These are phyloP conservation scores for Gymnoscelis rufifasciata DNA, from an alignment of 2,888 invertebrate genomes.

Conservation along the genomic window DNA sequence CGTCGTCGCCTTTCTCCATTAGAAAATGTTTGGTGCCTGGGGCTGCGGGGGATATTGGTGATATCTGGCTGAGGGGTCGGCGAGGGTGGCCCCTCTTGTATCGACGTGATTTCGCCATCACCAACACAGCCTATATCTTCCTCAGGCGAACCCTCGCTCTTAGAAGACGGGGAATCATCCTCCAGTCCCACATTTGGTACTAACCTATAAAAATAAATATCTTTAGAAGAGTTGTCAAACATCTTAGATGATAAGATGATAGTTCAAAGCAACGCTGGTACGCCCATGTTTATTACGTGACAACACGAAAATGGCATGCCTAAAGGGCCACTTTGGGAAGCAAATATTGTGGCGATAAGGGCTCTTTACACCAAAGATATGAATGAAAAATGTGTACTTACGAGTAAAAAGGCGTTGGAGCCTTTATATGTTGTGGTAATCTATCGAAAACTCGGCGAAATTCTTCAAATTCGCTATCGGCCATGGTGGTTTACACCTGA, in stretches of 20 bases:
- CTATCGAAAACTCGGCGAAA: constrained; percentile 92
- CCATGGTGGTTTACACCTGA: constrained; percentile 89
- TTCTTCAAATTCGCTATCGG: constrained; percentile 96
- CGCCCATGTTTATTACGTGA: constrained; percentile 34
- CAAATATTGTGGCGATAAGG: neutral
- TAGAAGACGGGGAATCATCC: constrained; percentile 89
- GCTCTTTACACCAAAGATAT: constrained; percentile 4
- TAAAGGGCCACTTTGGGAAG: constrained; percentile 15
- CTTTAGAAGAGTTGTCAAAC: constrained; percentile 1
- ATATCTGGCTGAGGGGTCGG: constrained; percentile 51
- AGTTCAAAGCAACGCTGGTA: constrained; percentile 4
- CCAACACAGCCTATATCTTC: constrained; percentile 80
- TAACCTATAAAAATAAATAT: constrained; percentile 75
- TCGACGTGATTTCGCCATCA: constrained; percentile 67
- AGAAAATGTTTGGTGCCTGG: constrained; percentile 58
- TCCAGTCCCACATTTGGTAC: constrained; percentile 91
- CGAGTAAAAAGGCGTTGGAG: constrained; percentile 92
- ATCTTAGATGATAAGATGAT: neutral
- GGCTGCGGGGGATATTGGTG: constrained; percentile 53
- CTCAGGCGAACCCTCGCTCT: constrained; percentile 84
- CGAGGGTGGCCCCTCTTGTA: constrained; percentile 40
- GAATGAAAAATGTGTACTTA: constrained; percentile 77
- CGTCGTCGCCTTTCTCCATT: constrained; percentile 84
- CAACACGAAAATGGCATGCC: constrained; percentile 26
- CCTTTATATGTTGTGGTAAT: constrained; percentile 87